phyloP scores from a whole-genome alignment of 2,888 invertebrate genomes.

The Sarcophaga rosellei region DNA sequence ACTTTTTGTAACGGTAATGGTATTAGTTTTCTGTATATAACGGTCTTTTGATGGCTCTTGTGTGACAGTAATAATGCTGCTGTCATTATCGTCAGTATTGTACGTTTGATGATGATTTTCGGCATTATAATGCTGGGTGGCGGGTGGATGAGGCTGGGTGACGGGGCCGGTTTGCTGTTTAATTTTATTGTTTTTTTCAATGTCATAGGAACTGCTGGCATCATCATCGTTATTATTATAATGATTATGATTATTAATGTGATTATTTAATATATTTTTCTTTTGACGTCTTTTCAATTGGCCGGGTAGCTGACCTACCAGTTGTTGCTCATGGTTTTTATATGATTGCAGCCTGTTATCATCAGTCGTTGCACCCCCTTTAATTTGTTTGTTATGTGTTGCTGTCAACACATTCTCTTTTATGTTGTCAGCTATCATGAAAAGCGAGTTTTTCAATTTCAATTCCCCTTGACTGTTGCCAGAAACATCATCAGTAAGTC shows the following conservation, averaged over 20 bases:
- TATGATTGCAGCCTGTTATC: slow-evolving; percentile 21
- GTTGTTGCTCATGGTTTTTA: slow-evolving; percentile 16
- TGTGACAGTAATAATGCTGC: slow-evolving; percentile 14
- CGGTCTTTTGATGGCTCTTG: background rate
- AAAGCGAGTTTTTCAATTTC: background rate
- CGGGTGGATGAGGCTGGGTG: background rate
- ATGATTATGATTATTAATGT: slow-evolving; percentile 1
- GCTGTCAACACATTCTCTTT: slow-evolving; percentile 36
- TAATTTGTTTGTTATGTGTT: slow-evolving; percentile 8
- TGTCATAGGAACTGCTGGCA: slow-evolving; percentile 5
- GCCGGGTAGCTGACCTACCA: background rate
- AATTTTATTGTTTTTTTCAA: slow-evolving; percentile 25
- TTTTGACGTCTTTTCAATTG: slow-evolving; percentile 47
- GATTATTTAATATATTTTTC: slow-evolving; percentile 39
- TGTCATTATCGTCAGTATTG: slow-evolving; percentile 1
- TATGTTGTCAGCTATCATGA: slow-evolving; percentile 27
- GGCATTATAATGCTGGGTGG: background rate
- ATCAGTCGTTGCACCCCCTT: background rate
- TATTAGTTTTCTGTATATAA: background rate
- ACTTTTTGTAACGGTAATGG: background rate
- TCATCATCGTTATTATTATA: too few species aligned
- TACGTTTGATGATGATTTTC: background rate
- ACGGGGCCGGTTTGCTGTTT: slow-evolving; percentile 2
- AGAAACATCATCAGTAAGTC: background rate
- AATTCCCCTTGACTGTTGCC: background rate